Evolutionary conservation across 2,888 invertebrate genomes (phyloP), one percentile per base, ranked within the genome.

Genomic region (Melanophora roralis): DNA sequence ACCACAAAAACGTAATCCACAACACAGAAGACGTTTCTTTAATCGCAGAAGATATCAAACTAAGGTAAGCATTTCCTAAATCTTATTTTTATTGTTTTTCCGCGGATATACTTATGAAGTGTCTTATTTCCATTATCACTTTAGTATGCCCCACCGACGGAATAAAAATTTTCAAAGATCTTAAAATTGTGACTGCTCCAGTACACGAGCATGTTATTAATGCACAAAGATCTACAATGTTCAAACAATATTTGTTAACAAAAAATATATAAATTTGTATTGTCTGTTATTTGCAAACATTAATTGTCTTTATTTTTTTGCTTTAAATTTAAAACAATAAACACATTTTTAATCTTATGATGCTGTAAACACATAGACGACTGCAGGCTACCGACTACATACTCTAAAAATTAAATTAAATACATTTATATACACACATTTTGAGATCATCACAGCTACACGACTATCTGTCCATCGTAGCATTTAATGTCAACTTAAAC

Each of bases 21-120:
- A 86, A 47, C 85, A 86, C 47, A 87, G 86, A 79, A 85, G 85
- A 75, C 88, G 87, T 79, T 85, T 86, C 73, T 57, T 81, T 23
- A 88, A 87, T 72, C 86, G 88, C 69, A 88, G 89, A 83, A 85
- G 88, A 73, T 87, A 88, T 32, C 85, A 88, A 83, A 85, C 86
- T 38, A 89, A 89, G 88, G 89, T 89, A 47, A 64, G 62, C 60
- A 32, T 7, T 1, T 47, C 11, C 11, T 21, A 21, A 47, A 21
- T 9, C 4, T 2, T 4, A 12, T 11, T 27, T 27, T 14, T 2
- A 51, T 21, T n/a, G n/a, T n/a, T n/a, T 47, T 47, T 27, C 62
- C 53, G 40, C 57, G 38, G 59, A 19, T 47, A 59, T 73, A 65
- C 65, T 73, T 65, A 16, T 65, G 64, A 43, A 59, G 55, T 57